A percentile compares a stretch with the other conserved stretches of the same genome.
Evolutionary conservation across 2,113 vertebrate genomes (phyloP).

Genomic region (Vulpes ferrilata): DNA sequence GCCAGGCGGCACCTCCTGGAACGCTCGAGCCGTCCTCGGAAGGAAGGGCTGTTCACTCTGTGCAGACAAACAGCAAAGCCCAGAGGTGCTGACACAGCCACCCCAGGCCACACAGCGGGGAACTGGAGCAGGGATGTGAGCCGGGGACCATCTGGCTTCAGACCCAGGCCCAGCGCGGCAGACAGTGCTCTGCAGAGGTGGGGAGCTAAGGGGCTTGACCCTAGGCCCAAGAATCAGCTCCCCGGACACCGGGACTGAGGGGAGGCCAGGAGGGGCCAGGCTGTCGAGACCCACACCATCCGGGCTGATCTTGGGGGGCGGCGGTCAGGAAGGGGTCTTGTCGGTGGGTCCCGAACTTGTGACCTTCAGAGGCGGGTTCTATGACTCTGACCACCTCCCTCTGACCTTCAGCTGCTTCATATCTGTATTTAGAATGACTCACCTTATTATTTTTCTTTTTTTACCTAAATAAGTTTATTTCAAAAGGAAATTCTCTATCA

Average conservation of each 20-base stretch:
- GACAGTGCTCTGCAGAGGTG: not conserved
- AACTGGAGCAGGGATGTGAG: not conserved
- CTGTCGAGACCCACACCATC: fast-evolving
- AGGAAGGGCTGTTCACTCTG: not conserved
- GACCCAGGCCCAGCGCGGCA: not conserved
- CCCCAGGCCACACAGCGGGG: not conserved
- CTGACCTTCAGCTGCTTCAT: not conserved
- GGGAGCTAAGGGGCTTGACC: not conserved
- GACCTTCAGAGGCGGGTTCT: too few species aligned
- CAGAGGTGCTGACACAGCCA: not conserved
- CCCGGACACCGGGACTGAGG: not conserved
- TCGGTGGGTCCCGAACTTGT: too few species aligned
- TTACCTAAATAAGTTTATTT: not conserved
- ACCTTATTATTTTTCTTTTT: not conserved
- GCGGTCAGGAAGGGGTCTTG: too few species aligned
- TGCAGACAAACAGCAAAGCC: not conserved
- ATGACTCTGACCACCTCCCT: fast-evolving
- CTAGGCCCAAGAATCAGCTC: too few species aligned
- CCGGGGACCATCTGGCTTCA: not conserved
- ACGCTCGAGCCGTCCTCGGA: fast-evolving
- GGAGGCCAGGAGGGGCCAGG: not conserved
- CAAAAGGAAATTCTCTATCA: not conserved
- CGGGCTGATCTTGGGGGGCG: not conserved
- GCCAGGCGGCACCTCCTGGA: not conserved
- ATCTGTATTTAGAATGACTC: not conserved